Conservation (phyloP, 1,140 invertebrate species). For the Gonioctena quinquepunctata region DNA sequence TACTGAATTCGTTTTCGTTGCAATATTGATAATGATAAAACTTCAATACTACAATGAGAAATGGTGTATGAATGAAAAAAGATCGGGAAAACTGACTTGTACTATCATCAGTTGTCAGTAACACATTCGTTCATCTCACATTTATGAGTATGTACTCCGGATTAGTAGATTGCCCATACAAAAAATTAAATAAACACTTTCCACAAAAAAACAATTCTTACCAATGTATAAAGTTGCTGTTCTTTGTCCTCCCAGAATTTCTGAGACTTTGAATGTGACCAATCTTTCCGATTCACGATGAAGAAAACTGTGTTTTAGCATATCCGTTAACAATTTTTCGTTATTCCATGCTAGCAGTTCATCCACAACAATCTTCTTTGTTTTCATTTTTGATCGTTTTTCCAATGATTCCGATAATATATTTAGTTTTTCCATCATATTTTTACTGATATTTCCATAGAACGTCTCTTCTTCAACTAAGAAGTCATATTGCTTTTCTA, state of each 20-base stretch:
- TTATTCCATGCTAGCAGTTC: conserved; percentile 53
- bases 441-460: conserved; percentile 19
- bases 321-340: conserved; percentile 36
- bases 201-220: too few relatives aligned
- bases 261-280: conserved; percentile 35
- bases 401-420: conserved; percentile 7
- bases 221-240: too few relatives aligned
- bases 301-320: conserved; percentile 44
- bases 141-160: too few relatives aligned
- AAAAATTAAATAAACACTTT: too few relatives aligned
- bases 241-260: conserved; percentile 40
- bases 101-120: too few relatives aligned
- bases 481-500: conserved; percentile 20
- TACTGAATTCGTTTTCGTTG: too few relatives aligned
- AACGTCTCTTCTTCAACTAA: conserved; percentile 20
- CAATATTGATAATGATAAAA: too few relatives aligned
- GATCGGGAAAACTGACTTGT: too few relatives aligned
- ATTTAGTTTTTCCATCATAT: conserved; percentile 22
- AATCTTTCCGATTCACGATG: conserved; percentile 42
- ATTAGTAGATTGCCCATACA: too few relatives aligned
- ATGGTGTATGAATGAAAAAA: too few relatives aligned
- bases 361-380: conserved; percentile 30
- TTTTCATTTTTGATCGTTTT: conserved; percentile 4
- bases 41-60: too few relatives aligned
- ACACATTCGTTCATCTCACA: too few relatives aligned